phyloP scores from a whole-genome alignment of 2,113 vertebrate genomes.

The human region DNA sequence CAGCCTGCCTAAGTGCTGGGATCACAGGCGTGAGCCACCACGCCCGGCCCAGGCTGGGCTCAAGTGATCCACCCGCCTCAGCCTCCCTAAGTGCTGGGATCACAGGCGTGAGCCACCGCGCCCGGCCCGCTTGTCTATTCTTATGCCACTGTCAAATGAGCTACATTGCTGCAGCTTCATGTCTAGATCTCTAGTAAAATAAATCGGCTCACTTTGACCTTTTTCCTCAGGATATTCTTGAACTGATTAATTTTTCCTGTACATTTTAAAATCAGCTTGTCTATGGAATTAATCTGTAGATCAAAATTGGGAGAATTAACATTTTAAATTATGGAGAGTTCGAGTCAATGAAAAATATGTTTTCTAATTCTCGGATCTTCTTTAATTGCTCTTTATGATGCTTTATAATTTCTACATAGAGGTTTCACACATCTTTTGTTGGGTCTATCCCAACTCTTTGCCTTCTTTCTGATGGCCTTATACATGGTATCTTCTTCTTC shows the following conservation, averaged over 20 bases:
- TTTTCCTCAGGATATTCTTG: neutral
- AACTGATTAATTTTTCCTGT: neutral
- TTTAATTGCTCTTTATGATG: neutral
- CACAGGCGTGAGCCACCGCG: too few relatives aligned
- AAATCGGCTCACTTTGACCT: neutral
- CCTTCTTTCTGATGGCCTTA: neutral
- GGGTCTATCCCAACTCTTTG: neutral
- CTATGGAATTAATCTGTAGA: neutral
- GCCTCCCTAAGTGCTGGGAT: too few relatives aligned
- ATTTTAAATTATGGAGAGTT: neutral
- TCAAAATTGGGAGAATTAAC: neutral
- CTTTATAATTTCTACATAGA: neutral
- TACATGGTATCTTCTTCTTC: neutral
- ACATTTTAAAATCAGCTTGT: neutral
- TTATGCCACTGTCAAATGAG: fast-evolving
- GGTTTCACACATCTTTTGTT: neutral
- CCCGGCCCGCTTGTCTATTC: too few relatives aligned
- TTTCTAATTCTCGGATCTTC: neutral
- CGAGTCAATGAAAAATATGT: neutral
- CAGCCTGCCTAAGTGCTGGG: too few relatives aligned
- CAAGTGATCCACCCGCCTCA: too few relatives aligned
- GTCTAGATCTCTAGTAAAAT: neutral
- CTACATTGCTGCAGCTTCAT: neutral
- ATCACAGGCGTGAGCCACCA: too few relatives aligned
- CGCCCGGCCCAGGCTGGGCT: too few relatives aligned